Evolutionary conservation across 1,140 invertebrate genomes (phyloP).

Genomic region (Idris sp.): DNA sequence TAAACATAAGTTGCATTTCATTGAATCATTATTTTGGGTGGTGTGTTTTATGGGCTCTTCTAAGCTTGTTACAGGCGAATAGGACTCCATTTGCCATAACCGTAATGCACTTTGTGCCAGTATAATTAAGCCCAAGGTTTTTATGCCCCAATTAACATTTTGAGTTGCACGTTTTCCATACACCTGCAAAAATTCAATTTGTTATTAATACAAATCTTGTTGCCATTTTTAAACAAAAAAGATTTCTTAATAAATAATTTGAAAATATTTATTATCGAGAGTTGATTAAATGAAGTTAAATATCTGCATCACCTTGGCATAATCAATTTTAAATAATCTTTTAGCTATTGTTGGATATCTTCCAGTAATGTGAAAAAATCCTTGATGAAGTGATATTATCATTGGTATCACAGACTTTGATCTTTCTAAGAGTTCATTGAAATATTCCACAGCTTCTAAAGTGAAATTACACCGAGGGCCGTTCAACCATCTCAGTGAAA

Average conservation of each 20-base stretch:
- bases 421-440: conserved; percentile 65
- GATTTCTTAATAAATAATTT: not conserved
- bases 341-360: conserved; percentile 72
- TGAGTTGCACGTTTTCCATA: conserved; percentile 67
- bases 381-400: conserved; percentile 71
- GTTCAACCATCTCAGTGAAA: conserved; percentile 64
- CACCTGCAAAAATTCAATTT: conserved; percentile 64
- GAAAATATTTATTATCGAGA: not conserved
- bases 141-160: conserved; percentile 72
- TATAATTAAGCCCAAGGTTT: conserved; percentile 70
- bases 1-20: conserved; percentile 88
- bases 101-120: conserved; percentile 69
- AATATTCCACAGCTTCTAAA: conserved; percentile 60
- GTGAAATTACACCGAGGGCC: conserved; percentile 64
- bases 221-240: no score
- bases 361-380: conserved; percentile 74
- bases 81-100: conserved; percentile 60
- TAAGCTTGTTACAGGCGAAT: conserved; percentile 11
- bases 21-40: conserved; percentile 11
- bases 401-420: conserved; percentile 69
- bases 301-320: conserved; percentile 70
- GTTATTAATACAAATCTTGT: no score
- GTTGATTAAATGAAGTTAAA: no score
- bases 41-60: not conserved
- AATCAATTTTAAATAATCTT: conserved; percentile 71